A percentile compares a stretch with the other conserved stretches of the same genome.
These are phyloP conservation scores for Dipodomys stephensi DNA, from an alignment of 2,113 vertebrate species.

Conservation along the genomic window DNA sequence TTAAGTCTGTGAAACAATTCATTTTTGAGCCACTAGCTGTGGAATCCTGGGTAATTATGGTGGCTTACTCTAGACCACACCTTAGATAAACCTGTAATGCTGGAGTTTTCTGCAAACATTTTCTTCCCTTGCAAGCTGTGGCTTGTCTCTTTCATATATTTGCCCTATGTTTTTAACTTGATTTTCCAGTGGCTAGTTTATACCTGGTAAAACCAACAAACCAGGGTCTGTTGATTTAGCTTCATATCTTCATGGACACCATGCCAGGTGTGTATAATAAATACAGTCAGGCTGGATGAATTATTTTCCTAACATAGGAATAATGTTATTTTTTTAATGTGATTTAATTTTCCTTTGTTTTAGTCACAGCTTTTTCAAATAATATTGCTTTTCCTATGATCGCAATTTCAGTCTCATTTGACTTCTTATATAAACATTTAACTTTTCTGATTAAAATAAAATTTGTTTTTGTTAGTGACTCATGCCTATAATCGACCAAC, in stretches of 20 bases:
- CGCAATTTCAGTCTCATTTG: constrained; percentile 31
- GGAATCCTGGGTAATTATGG: constrained; percentile 93
- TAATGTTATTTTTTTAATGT: constrained; percentile 22
- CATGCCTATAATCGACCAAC: neutral
- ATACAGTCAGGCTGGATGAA: constrained; percentile 28
- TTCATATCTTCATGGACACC: constrained; percentile 80
- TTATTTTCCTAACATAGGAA: constrained; percentile 73
- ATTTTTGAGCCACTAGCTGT: constrained; percentile 87
- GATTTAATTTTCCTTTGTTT: constrained; percentile 60
- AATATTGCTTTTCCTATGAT: neutral
- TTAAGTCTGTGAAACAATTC: constrained; percentile 86
- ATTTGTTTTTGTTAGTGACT: too few species aligned
- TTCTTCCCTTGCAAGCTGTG: constrained; percentile 92
- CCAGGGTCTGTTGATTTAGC: constrained; percentile 88
- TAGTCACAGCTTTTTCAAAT: constrained; percentile 28
- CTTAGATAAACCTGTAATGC: constrained; percentile 98
- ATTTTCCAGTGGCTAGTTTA: constrained; percentile 88
- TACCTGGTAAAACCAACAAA: constrained; percentile 88
- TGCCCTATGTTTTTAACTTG: constrained; percentile 86
- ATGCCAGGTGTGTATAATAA: constrained; percentile 69
- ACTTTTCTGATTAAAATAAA: neutral
- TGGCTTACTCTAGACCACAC: constrained; percentile 95
- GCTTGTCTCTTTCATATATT: constrained; percentile 91
- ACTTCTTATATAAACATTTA: constrained; percentile 50
- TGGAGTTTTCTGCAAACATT: constrained; percentile 94